Conservation (phyloP, 2,888 invertebrate species). For the Pachliopta kotzebuea region DNA sequence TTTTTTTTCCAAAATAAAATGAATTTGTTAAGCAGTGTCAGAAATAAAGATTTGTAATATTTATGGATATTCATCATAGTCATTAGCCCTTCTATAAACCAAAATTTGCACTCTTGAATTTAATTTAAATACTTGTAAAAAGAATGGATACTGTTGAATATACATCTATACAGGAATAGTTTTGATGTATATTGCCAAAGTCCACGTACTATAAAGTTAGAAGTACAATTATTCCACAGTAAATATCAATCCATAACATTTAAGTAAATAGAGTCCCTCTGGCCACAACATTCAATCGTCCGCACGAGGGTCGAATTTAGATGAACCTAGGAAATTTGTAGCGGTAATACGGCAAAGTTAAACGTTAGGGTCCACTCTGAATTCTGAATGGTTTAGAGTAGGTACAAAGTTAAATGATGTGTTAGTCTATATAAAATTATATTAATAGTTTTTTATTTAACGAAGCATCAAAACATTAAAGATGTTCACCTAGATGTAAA, state of each 20-base stretch:
- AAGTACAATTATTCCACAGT: background rate
- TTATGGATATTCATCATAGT: no score
- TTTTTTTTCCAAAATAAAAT: no score
- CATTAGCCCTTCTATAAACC: no score
- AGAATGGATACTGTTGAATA: no score
- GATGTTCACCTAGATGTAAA: no score
- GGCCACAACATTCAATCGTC: slow-evolving; percentile 78
- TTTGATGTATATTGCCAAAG: background rate
- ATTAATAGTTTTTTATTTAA: background rate
- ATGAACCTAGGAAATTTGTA: slow-evolving; percentile 43
- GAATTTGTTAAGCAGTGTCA: no score
- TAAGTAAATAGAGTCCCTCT: slow-evolving; percentile 62
- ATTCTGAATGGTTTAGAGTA: background rate
- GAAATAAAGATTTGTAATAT: no score
- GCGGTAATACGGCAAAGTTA: slow-evolving; percentile 1
- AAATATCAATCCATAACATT: slow-evolving; percentile 60
- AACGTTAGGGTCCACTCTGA: slow-evolving; percentile 2
- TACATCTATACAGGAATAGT: no score
- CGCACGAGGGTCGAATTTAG: slow-evolving; percentile 74
- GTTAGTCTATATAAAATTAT: background rate
- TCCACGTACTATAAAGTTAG: background rate
- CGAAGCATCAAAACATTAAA: background rate
- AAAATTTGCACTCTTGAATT: no score
- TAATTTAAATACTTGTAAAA: no score
- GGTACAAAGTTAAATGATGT: background rate